Evolutionary conservation across 2,888 invertebrate species (phyloP).

Genomic region (Melangyna quadrimaculata): DNA sequence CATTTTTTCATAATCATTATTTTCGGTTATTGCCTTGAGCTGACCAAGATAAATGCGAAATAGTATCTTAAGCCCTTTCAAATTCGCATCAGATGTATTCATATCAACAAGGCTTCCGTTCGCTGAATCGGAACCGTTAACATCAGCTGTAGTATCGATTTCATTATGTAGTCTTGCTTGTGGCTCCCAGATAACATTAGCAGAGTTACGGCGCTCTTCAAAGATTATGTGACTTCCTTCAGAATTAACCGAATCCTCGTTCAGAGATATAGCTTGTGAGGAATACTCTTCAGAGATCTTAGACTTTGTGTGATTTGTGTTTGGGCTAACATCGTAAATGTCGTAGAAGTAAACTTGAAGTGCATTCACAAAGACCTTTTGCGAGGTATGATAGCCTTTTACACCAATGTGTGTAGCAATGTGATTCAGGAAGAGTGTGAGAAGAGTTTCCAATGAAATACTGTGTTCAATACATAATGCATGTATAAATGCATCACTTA

Average conservation of each 20-base stretch:
- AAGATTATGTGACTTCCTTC: slow-evolving; percentile 65
- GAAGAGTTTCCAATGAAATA: slow-evolving; percentile 77
- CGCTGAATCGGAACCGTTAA: slow-evolving; percentile 50
- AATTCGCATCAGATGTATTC: slow-evolving; percentile 75
- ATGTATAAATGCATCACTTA: slow-evolving; percentile 79
- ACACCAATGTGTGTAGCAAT: slow-evolving; percentile 85
- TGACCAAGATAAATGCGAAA: slow-evolving; percentile 84
- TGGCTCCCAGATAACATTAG: slow-evolving; percentile 54
- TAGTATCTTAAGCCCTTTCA: slow-evolving; percentile 83
- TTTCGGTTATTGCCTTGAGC: slow-evolving; percentile 77
- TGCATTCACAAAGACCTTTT: slow-evolving; percentile 81
- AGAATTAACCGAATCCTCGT: slow-evolving; percentile 61
- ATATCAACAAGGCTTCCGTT: slow-evolving; percentile 61
- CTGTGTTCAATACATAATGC: slow-evolving; percentile 79
- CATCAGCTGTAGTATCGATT: slow-evolving; percentile 21
- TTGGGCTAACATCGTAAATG: slow-evolving; percentile 77
- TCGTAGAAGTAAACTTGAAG: slow-evolving; percentile 82
- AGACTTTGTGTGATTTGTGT: slow-evolving; percentile 70
- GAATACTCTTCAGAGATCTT: slow-evolving; percentile 64
- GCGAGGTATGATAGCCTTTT: slow-evolving; percentile 81
- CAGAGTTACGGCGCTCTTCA: slow-evolving; percentile 63
- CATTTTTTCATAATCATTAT: slow-evolving; percentile 41
- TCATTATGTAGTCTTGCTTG: slow-evolving; percentile 48
- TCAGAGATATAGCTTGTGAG: slow-evolving; percentile 51
- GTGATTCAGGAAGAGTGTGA: slow-evolving; percentile 85